Evolutionary conservation across 2,888 invertebrate genomes (phyloP), one percentile per base, ranked within the genome.

Genomic region (Aphodius granarius): DNA sequence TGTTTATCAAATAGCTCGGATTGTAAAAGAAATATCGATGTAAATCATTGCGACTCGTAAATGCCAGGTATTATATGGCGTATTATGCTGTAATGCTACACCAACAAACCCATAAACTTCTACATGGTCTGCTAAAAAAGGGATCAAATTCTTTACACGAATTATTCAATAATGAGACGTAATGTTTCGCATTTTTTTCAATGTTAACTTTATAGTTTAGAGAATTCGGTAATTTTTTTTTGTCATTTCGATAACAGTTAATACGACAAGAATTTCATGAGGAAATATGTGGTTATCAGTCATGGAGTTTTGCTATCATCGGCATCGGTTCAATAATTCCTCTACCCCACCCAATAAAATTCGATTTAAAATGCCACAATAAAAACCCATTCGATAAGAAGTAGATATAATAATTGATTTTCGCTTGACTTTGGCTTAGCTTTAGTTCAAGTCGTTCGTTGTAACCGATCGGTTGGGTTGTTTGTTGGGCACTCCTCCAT

Each of bases 381-480:
- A 43, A 43, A 43, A 43, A 43, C 43, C 43, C 43, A 43, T 43
- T 68, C 22, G 68, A 68, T 68, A 68, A 68, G 68, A 20, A 19
- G 20, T 68, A 68, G 68, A 68, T 68, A 68, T 68, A 68, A 21
- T 68, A 68, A 68, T 20, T 68, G 68, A 68, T 68, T 68, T 68
- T 68, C 22, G n/a, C 20, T 19, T 66, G 20, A 6, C 68, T 68
- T 66, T 68, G n/a, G 22, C 22, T 22, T 20, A 68, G 20, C 9
- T 15, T n/a, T 21, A 20, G 22, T 68, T 21, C 2, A 68, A 13
- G 68, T 68, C 68, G 65, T 15, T 65, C 65, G 3, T n/a, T 20
- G 20, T 9, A 19, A 20, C 13, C 21, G 21, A n/a, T 21, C 68
- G 22, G 68, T 68, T 20, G n/a, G n/a, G 0, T 17, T 16, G 17